These are phyloP conservation scores for Alethe castanea DNA, from an alignment of 2,113 vertebrate genomes.

Conservation along the genomic window DNA sequence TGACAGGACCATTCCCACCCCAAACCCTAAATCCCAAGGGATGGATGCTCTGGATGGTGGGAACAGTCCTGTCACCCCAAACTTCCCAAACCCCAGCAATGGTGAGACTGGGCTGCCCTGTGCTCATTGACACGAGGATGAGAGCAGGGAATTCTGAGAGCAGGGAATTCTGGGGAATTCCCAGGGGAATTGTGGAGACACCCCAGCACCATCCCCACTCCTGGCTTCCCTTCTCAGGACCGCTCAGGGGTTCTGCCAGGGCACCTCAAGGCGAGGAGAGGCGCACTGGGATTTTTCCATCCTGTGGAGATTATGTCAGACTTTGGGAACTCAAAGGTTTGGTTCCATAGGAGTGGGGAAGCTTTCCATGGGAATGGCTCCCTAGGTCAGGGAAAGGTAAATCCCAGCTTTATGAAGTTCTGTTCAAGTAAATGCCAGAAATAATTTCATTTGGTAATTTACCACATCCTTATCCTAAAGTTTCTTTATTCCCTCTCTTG, in stretches of 20 bases:
- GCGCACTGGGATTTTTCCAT: neutral
- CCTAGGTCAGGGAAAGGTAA: neutral
- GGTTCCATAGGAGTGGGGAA: neutral
- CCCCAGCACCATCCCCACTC: neutral
- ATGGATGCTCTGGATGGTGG: fast-evolving
- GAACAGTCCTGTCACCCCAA: neutral
- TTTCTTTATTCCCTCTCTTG: neutral
- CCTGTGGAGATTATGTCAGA: fast-evolving
- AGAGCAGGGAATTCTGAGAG: neutral
- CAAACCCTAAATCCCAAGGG: neutral
- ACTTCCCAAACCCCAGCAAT: neutral
- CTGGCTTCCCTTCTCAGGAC: neutral
- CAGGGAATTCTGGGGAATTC: fast-evolving
- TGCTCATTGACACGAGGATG: fast-evolving
- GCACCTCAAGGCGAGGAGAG: fast-evolving
- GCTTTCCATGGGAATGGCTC: neutral
- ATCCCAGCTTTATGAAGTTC: neutral
- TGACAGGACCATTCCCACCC: neutral
- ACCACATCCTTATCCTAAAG: neutral
- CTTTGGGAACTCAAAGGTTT: neutral
- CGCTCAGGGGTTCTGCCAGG: neutral
- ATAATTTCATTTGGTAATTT: fast-evolving
- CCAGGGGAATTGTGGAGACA: too few relatives aligned
- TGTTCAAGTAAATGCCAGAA: fast-evolving
- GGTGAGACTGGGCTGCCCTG: fast-evolving